Evolutionary conservation across 2,113 vertebrate species (phyloP).

Genomic region (Polypterus senegalus): DNA sequence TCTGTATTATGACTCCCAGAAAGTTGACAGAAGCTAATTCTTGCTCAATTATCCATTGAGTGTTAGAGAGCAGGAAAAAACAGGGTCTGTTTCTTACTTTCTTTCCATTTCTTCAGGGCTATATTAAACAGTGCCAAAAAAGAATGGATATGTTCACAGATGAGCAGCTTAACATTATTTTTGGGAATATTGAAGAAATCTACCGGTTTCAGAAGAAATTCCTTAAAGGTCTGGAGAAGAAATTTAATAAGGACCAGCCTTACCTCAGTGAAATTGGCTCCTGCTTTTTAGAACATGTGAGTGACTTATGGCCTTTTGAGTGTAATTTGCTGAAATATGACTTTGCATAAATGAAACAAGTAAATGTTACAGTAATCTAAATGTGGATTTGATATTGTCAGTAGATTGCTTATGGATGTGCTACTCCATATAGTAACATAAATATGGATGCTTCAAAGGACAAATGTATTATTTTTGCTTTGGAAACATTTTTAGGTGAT

Average conservation of each 20-base stretch:
- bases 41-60: too few species aligned
- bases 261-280: slow-evolving; percentile 86
- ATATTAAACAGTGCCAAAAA: slow-evolving; percentile 87
- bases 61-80: too few species aligned
- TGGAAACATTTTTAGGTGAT: too few species aligned
- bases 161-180: slow-evolving; percentile 82
- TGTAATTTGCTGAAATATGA: neutral
- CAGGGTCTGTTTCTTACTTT: neutral
- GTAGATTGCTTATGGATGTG: too few species aligned
- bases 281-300: slow-evolving; percentile 90
- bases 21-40: too few species aligned
- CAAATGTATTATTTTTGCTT: too few species aligned
- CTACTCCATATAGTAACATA: too few species aligned
- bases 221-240: slow-evolving; percentile 77
- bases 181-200: slow-evolving; percentile 87
- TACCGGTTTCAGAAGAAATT: slow-evolving; percentile 89
- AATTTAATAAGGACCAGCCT: slow-evolving; percentile 76
- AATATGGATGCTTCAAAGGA: too few species aligned
- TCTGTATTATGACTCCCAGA: too few species aligned
- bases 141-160: slow-evolving; percentile 87
- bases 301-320: slow-evolving; percentile 19
- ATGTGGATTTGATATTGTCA: neutral
- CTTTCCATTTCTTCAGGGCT: slow-evolving; percentile 54
- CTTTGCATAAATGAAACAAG: neutral
- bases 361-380: neutral